Conservation (phyloP, 2,113 vertebrate species). For the Phoenicopterus ruber region DNA sequence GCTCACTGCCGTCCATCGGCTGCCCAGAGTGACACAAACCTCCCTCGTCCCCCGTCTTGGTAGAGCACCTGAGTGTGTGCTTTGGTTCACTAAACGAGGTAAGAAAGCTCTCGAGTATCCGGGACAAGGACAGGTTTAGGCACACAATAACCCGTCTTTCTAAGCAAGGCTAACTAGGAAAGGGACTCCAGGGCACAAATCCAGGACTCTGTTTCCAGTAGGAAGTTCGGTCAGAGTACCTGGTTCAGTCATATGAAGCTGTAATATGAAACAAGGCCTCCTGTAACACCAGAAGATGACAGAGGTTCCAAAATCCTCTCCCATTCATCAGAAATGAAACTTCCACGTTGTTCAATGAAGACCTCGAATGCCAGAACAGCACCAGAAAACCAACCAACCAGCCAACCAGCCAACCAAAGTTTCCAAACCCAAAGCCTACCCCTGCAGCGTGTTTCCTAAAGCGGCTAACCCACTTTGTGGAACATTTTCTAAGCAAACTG, state of each 20-base stretch:
- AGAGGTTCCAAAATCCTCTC: neutral
- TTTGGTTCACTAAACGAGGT: neutral
- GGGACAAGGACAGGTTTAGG: neutral
- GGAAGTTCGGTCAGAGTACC: neutral
- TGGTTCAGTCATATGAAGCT: neutral
- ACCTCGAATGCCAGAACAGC: neutral
- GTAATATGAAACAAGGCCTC: neutral
- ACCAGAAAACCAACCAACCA: neutral
- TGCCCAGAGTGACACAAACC: too few species aligned
- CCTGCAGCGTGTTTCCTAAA: neutral
- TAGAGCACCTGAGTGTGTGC: neutral
- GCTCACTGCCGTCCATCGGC: neutral
- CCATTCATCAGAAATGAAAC: neutral
- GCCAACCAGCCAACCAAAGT: neutral
- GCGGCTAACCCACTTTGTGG: neutral
- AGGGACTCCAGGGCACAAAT: neutral
- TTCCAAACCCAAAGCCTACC: neutral
- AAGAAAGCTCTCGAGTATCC: neutral
- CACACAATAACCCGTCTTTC: fast-evolving
- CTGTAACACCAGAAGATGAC: neutral
- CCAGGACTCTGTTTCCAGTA: neutral
- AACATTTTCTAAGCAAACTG: neutral
- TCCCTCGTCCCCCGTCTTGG: neutral
- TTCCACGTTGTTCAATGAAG: neutral
- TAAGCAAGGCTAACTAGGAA: neutral